Conservation (phyloP, 2,797 vertebrate species). For the Stomatorhinus walkeri region DNA sequence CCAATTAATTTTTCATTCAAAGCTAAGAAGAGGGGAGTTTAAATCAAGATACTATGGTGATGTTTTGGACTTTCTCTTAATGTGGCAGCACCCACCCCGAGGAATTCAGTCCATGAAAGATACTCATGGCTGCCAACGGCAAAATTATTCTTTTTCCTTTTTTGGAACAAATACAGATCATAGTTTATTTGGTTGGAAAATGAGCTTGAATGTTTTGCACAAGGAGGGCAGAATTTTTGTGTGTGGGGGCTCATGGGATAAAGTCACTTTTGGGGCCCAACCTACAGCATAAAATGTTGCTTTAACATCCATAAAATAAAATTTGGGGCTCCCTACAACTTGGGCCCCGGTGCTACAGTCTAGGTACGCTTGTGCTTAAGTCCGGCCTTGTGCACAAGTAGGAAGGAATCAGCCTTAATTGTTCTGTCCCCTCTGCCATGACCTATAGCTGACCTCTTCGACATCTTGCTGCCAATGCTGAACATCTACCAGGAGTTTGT, state of each 20-base stretch:
- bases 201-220: neutral
- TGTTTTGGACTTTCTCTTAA: neutral
- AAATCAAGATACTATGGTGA: neutral
- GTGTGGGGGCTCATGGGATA: neutral
- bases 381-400: neutral
- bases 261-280: neutral
- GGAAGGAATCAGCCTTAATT: neutral
- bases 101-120: neutral
- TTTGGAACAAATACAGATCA: neutral
- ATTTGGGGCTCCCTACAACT: neutral
- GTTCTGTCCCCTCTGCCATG: neutral
- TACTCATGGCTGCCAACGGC: neutral
- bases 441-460: slow-evolving; percentile 87
- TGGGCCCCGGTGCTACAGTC: neutral
- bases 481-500: slow-evolving; percentile 99
- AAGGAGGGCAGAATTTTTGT: neutral
- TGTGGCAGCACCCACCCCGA: neutral
- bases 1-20: neutral
- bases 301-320: neutral
- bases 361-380: neutral
- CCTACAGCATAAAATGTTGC: neutral
- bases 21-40: neutral
- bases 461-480: slow-evolving; percentile 97
- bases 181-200: neutral
- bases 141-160: neutral